Conservation (phyloP, 1,140 invertebrate genomes). For the Dendrolimus kikuchii region DNA sequence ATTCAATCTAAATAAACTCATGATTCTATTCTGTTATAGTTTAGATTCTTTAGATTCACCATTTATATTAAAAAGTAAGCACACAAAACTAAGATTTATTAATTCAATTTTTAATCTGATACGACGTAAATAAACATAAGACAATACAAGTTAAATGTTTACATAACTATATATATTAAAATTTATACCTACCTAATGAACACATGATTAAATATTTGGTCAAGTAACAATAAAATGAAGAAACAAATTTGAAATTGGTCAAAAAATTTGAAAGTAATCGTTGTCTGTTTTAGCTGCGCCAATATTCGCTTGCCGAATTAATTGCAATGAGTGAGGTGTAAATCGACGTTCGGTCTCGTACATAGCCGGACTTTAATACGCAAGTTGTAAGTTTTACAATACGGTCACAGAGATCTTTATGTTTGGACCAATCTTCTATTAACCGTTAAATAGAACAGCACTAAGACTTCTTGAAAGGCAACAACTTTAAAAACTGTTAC, state of each 20-base stretch:
- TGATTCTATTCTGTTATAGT: no score
- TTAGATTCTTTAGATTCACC: no score
- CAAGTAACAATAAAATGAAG: no score
- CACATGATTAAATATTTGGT: no score
- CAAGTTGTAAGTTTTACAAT: conserved; percentile 52
- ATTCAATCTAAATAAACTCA: background rate
- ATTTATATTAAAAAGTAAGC: no score
- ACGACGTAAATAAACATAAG: no score
- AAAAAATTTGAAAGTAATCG: conserved; percentile 11
- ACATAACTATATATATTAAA: no score
- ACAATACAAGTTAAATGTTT: no score
- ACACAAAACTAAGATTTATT: no score
- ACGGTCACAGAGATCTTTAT: conserved; percentile 33
- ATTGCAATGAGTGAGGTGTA: conserved; percentile 61
- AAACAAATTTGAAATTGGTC: no score
- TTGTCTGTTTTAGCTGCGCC: conserved; percentile 67
- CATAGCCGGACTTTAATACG: conserved; percentile 43
- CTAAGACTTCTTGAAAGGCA: conserved; percentile 15
- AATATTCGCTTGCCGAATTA: conserved; percentile 66
- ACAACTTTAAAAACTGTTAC: conserved; percentile 10
- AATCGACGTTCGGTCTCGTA: conserved; percentile 34
- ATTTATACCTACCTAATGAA: no score
- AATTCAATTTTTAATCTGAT: no score
- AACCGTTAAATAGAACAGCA: conserved; percentile 31
- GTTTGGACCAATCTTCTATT: conserved; percentile 42